Base-by-base conservation (phyloP, 2,888 invertebrate genomes). In the Eupithecia dodoneata region DNA sequence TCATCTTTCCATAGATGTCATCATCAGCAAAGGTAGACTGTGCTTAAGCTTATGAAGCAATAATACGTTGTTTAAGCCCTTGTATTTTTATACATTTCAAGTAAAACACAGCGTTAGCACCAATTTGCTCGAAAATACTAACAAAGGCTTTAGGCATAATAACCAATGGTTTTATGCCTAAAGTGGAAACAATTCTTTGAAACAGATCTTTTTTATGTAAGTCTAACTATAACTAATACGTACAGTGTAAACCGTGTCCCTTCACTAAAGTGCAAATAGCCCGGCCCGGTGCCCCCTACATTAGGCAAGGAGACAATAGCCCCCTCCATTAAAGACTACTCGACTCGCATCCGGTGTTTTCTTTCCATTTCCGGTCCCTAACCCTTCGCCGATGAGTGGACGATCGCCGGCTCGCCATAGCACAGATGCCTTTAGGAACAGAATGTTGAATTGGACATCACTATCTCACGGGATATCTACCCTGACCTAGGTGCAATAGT, bases 291-390 rank as follows among this genome's bases (percentile, higher is more conserved):
- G 66, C 42, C 13, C 55, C 18, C 66, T 6, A 13, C 74, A 18
- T 18, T 18, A 49, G 75, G 4, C 65, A 66, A 72, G 75, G 79
- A 82, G 80, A 83, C 81, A 85, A 86, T 85, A 85, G 84, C 44
- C 71, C 18, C 66, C 81, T 84, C 87, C 85, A 88, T 87, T 86
- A 86, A 71, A 82, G 83, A 80, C 83, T 80, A 84, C 84, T 87
- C 84, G 81, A 81, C 80, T 82, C 80, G 83, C 83, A 82, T 86
- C 86, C 85, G 84, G 84, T 89, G 86, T 89, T 89, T 89, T 89
- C 87, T 89, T 88, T 89, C 85, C 84, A 87, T 88, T 86, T 85
- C 82, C 79, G 77, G 77, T 44, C 18, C 77, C 73, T 65, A 65
- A 74, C 76, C 76, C 74, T 72, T 76, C 55, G 67, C 72, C 47